Conservation (phyloP, 2,113 vertebrate genomes). For the Phocoena sinus region DNA sequence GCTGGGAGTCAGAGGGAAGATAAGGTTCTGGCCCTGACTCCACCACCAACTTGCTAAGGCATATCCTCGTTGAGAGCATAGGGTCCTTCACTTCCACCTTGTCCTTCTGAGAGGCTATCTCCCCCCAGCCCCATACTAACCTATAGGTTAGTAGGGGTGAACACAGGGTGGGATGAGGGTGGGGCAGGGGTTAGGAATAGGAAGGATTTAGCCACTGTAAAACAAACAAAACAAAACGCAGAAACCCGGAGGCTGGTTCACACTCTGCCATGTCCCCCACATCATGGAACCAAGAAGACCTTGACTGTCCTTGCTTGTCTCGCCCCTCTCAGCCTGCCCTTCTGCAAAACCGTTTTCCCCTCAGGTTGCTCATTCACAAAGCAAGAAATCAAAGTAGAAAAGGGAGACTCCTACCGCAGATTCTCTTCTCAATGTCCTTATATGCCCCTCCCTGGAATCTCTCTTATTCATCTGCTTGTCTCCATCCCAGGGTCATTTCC, state of each 20-base stretch:
- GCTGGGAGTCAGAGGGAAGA: neutral
- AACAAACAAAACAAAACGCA: neutral
- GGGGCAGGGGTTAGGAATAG: neutral
- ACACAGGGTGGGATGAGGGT: accelerated
- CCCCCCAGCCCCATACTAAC: neutral
- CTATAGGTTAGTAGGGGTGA: neutral
- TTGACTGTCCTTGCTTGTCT: neutral
- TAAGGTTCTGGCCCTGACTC: neutral
- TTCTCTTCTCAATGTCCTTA: neutral
- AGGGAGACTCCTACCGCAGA: neutral
- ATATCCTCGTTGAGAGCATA: neutral
- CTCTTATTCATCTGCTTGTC: neutral
- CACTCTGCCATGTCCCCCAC: neutral
- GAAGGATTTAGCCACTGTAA: neutral
- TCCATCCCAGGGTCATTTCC: neutral
- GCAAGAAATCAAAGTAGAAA: neutral
- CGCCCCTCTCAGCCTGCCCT: neutral
- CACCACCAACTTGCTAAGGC: neutral
- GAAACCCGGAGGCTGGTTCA: neutral
- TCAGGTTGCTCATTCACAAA: neutral
- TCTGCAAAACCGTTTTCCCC: neutral
- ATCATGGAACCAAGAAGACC: neutral
- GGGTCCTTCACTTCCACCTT: neutral
- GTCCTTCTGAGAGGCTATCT: neutral
- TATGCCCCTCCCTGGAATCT: neutral